Evolutionary conservation across 2,888 invertebrate genomes (phyloP), one percentile per base, ranked within the genome.

Genomic region (Achlya flavicornis): DNA sequence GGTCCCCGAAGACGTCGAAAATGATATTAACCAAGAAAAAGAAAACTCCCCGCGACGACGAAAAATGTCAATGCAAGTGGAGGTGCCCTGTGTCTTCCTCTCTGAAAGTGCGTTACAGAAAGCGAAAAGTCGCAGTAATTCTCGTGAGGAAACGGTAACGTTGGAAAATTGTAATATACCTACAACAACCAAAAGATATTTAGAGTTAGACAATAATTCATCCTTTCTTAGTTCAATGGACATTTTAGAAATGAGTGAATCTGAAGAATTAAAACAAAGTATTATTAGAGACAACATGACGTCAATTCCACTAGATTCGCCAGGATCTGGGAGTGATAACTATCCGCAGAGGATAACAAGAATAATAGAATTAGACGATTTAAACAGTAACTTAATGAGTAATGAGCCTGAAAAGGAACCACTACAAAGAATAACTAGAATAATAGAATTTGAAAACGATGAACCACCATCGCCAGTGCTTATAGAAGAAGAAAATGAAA

Each of bases 51-150:
- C 89, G 14, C 84, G 93, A 74, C 83, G 89, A 76, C 86, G 94
- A 66, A 94, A 94, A 83, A 89, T 94, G 88, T 94, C 94, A 62
- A 94, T 93, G 93, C 94, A 94, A 84, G 91, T 94, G 63, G 94
- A 94, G 79, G 94, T 94, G 53, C 94, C 94, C 61, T 94, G 94
- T 84, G 94, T 94, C 74, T 94, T 94, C 77, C 87, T 94, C 61
- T 89, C 93, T 65, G 94, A 94, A 84, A 92, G 89, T 78, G 91
- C 90, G 66, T 79, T 92, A 68, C 91, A 92, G 76, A 92, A 91
- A 76, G 93, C 91, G 66, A 93, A 92, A 77, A 88, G 87, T 72
- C 90, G 93, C 67, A 89, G 84, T 74, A 90, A 92, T 79, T 93
- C 93, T 66, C 79, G 92, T 76, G 93, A 93, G 76, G 93, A 93